phyloP scores from a whole-genome alignment of 2,888 invertebrate species.

The Agrotis clavis region DNA sequence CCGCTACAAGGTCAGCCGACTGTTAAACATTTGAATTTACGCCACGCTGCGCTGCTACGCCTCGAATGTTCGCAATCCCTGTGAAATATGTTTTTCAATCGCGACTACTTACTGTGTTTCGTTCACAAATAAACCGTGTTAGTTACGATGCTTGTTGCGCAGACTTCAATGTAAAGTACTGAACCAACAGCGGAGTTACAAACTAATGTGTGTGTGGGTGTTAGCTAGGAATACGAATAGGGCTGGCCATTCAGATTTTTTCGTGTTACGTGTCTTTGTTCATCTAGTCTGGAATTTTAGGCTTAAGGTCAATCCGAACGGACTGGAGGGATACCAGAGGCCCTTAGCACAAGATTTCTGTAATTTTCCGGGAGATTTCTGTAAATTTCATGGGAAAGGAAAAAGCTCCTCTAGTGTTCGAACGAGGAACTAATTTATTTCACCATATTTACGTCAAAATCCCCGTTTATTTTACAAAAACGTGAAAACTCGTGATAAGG shows the following conservation, averaged over 20 bases:
- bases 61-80: not conserved
- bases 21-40: not conserved
- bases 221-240: not conserved
- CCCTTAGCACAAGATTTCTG: too few relatives aligned
- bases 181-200: not conserved
- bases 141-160: constrained; percentile 23
- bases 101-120: not conserved
- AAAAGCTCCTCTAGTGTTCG: too few relatives aligned
- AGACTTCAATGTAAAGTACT: not conserved
- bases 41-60: too few relatives aligned
- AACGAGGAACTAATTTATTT: too few relatives aligned
- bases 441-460: too few relatives aligned
- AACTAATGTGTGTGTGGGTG: not conserved
- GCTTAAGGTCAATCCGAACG: not conserved
- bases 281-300: not conserved
- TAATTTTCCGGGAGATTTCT: too few relatives aligned
- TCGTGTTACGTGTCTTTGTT: too few relatives aligned
- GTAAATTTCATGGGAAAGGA: too few relatives aligned
- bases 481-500: too few relatives aligned
- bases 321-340: not conserved
- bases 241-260: not conserved
- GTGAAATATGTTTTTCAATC: not conserved
- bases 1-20: not conserved
- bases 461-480: too few relatives aligned
- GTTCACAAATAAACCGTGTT: constrained; percentile 20